phyloP scores from a whole-genome alignment of 2,888 invertebrate genomes.

The Meteorus colon region DNA sequence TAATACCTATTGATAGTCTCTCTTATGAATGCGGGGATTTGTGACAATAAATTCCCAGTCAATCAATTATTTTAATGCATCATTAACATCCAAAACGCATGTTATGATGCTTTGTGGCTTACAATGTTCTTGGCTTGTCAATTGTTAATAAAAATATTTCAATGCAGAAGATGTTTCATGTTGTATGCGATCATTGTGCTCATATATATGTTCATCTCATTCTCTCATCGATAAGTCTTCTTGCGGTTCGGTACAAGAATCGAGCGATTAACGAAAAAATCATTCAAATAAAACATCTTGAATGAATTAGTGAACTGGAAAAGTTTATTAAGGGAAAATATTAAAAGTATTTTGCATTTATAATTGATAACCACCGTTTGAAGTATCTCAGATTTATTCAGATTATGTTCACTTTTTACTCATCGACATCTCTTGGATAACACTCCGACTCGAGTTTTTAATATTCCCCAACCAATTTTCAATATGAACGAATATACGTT shows the following conservation, averaged over 20 bases:
- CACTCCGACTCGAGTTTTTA: no score
- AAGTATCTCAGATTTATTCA: no score
- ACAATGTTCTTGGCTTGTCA: background rate
- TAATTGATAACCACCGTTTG: no score
- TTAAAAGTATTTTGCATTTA: no score
- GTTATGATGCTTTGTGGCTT: background rate
- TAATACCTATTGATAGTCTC: background rate
- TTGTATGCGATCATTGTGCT: background rate
- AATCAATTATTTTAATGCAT: background rate
- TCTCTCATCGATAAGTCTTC: background rate
- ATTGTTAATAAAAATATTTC: background rate
- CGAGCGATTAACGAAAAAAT: background rate
- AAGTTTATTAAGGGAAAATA: no score
- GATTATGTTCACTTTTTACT: no score
- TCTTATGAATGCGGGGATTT: background rate
- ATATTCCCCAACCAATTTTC: no score
- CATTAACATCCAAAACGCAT: background rate
- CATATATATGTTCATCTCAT: background rate
- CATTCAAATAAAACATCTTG: background rate
- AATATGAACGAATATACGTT: no score
- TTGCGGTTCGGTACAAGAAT: no score
- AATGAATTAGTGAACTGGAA: background rate
- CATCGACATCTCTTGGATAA: no score
- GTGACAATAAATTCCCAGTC: background rate
- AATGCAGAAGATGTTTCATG: background rate